A percentile compares a stretch with the other conserved stretches of the same genome.
These are phyloP conservation scores for Lucilia cuprina DNA, from an alignment of 1,140 invertebrate genomes.

Conservation along the genomic window DNA sequence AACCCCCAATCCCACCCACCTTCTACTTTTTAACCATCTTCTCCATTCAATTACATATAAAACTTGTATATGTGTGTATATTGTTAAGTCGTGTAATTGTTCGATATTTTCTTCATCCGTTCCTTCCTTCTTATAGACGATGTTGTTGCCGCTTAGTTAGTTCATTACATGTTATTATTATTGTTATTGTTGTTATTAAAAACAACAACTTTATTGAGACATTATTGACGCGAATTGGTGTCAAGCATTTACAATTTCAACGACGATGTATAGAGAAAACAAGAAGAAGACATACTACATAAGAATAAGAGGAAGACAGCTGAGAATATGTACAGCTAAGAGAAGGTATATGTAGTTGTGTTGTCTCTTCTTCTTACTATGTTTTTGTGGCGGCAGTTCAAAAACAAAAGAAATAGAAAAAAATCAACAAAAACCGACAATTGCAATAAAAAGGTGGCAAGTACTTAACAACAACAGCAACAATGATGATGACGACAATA, in stretches of 20 bases:
- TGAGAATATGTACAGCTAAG: no score
- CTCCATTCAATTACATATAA: no score
- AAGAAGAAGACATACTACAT: neutral
- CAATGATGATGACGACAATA: neutral
- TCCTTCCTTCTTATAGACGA: no score
- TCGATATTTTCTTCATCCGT: no score
- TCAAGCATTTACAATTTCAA: slow-evolving; percentile 21
- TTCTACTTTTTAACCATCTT: no score
- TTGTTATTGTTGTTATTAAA: slow-evolving; percentile 7
- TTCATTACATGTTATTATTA: neutral
- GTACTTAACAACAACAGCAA: slow-evolving; percentile 16
- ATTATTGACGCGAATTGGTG: slow-evolving; percentile 34
- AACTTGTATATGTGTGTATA: no score
- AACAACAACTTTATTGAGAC: slow-evolving; percentile 29
- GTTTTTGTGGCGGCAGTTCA: neutral
- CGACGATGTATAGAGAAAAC: no score
- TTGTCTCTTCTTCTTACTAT: neutral
- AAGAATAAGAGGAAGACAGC: neutral
- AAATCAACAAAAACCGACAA: neutral
- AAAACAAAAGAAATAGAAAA: neutral
- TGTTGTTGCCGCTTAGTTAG: neutral
- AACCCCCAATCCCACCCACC: neutral
- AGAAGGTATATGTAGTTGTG: slow-evolving; percentile 1
- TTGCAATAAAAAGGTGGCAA: neutral
- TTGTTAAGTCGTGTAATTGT: no score